phyloP scores from a whole-genome alignment of 2,797 vertebrate genomes.

The Crocodylus rhombifer region DNA sequence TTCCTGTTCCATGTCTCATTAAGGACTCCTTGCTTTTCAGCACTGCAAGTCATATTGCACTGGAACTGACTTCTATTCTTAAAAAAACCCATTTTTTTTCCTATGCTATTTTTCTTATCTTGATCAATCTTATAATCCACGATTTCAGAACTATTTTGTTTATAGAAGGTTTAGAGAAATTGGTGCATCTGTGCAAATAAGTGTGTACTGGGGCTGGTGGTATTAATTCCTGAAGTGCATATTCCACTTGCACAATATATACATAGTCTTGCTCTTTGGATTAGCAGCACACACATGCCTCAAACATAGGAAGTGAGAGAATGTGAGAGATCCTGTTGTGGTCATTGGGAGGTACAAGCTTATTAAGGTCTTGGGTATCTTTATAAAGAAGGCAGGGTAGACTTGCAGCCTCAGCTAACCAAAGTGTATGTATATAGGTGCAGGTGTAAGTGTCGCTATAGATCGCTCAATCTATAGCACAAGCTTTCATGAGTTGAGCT shows the following conservation, averaged over 20 bases:
- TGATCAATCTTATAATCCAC: background rate
- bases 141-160: background rate
- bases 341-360: background rate
- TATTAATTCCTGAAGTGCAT: background rate
- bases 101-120: background rate
- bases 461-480: no score
- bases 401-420: no score
- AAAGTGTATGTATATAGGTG: no score
- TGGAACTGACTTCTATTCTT: background rate
- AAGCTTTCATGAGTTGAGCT: no score
- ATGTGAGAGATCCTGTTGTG: background rate
- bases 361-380: background rate
- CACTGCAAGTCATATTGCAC: background rate
- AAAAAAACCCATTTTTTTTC: background rate
- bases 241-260: background rate
- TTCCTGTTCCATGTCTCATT: background rate
- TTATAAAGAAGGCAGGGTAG: no score
- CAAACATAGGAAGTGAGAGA: background rate
- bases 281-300: background rate
- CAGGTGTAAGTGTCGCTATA: no score
- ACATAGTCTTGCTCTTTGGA: rapidly evolving
- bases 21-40: background rate
- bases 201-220: background rate
- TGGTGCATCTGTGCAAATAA: rapidly evolving
- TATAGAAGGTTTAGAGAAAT: background rate